Evolutionary conservation across 2,888 invertebrate genomes (phyloP), one percentile per base, ranked within the genome.

Genomic region (Nomada lathburiana): DNA sequence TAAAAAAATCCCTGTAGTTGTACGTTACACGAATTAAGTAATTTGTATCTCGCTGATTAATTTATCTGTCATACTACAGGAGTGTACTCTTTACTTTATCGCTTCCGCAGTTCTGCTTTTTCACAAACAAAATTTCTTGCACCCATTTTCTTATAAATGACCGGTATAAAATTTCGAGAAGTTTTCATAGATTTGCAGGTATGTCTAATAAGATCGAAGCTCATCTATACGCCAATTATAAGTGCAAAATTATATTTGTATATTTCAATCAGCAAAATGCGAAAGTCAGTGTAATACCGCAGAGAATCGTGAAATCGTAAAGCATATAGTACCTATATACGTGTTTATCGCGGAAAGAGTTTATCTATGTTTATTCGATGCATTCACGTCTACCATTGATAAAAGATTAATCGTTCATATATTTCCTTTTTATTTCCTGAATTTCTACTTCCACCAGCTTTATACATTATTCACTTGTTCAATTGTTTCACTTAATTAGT

Each of bases 301-400:
- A 68, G 13, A 47, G 29, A 47, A 1, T 47, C 29, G 29, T 36
- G 29, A 18, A 47, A 4, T 26, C 3, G 4, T 9, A 13, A 50
- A 47, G 26, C 2, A 47, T 13, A 47, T 47, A 47, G 29, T 29
- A 26, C 26, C 26, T 26, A 18, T 7, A 20, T 36, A 52, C 20
- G 26, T 73, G 57, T 59, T 74, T 68, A 68, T 68, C 50, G 23
- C 26, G 18, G 20, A 26, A 59, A 50, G 29, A 60, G 59, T 68
- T 74, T 74, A 68, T 74, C 68, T 57, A 11, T 36, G 47, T 29
- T 57, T 73, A 59, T 68, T 16, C 57, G 18, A 57, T 57, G 18
- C 29, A 44, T 62, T 23, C 44, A 65, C n/a, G 47, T 52, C 9
- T 3, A 55, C 26, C 53, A 23, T 42, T 20, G 64, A 73, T 65